A percentile compares a stretch with the other conserved stretches of the same genome.
Conservation (phyloP, 2,797 vertebrate species). For the Chaetodon trifasciatus region DNA sequence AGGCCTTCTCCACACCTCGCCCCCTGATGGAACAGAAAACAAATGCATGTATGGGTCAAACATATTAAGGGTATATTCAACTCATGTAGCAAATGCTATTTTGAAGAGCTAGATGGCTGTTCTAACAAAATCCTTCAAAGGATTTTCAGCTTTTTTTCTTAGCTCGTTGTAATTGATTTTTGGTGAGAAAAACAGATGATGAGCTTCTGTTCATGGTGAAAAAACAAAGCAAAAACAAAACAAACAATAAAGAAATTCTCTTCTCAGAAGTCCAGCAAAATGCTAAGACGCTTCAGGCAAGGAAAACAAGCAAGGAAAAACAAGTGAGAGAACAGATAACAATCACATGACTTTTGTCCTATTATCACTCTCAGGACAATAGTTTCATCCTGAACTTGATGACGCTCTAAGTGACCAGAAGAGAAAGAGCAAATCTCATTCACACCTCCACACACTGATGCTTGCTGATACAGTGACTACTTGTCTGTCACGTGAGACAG, state of each 20-base stretch:
- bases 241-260: conserved; percentile 28
- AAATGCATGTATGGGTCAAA: neutral
- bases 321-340: neutral
- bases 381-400: too few relatives aligned
- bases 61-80: neutral
- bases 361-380: too few relatives aligned
- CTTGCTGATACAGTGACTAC: too few relatives aligned
- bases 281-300: conserved; percentile 12
- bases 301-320: neutral
- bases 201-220: neutral
- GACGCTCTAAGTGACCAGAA: too few relatives aligned
- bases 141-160: neutral
- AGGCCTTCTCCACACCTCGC: conserved; percentile 94
- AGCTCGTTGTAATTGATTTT: neutral
- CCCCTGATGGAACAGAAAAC: conserved; percentile 81
- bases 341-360: too few relatives aligned
- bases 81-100: neutral
- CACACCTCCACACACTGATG: too few relatives aligned
- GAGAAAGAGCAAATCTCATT: too few relatives aligned
- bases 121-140: neutral
- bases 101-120: neutral
- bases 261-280: conserved; percentile 16
- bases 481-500: too few relatives aligned
- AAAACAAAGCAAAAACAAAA: neutral
- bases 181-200: neutral